A percentile compares a stretch with the other conserved stretches of the same genome.
phyloP scores from a whole-genome alignment of 2,113 vertebrate genomes.

The Malurus melanocephalus region DNA sequence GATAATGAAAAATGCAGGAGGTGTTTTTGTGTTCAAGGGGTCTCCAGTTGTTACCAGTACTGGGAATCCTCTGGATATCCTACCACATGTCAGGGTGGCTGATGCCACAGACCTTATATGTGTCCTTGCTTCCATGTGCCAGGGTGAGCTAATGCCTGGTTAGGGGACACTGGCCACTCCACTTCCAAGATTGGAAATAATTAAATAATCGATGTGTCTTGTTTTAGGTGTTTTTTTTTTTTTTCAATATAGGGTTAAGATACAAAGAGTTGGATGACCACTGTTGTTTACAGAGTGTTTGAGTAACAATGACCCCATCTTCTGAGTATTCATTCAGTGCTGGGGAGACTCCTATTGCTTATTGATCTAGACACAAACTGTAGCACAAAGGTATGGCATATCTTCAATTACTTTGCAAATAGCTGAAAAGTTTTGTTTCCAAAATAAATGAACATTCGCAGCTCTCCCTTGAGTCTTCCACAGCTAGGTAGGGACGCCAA shows the following conservation, averaged over 20 bases:
- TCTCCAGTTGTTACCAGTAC: not conserved
- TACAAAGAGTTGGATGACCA: not conserved
- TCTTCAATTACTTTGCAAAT: not conserved
- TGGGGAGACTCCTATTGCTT: not conserved
- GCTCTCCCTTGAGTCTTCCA: not conserved
- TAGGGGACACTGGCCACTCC: not conserved
- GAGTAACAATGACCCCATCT: not conserved
- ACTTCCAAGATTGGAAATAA: not conserved
- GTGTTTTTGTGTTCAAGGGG: not conserved
- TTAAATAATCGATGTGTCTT: not conserved
- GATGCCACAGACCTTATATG: not conserved
- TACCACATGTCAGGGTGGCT: rapidly evolving
- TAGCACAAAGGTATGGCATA: not conserved
- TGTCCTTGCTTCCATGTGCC: not conserved
- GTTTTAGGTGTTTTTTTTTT: not conserved
- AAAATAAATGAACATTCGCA: not conserved
- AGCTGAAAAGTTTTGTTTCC: not conserved
- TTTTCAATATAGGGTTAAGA: not conserved
- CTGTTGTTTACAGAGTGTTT: not conserved
- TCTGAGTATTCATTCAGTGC: not conserved
- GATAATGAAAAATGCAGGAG: not conserved
- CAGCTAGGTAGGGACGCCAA: not conserved
- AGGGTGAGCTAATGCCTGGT: not conserved
- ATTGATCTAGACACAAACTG: not conserved
- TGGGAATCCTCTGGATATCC: not conserved